Evolutionary conservation across 1,140 invertebrate species (phyloP).

Genomic region (Drosophila parabipectinata): DNA sequence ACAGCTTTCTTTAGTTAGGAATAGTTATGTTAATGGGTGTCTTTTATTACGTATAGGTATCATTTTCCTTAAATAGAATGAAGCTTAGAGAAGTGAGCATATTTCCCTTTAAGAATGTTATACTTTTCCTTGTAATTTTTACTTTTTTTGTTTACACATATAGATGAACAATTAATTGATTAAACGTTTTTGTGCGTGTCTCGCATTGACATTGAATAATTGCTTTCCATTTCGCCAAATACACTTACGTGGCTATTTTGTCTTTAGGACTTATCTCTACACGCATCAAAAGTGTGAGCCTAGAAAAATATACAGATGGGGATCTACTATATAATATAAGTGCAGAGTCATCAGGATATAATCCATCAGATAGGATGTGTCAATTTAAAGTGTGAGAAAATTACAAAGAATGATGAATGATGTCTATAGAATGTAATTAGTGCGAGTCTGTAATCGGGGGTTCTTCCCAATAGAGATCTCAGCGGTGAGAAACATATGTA

Average conservation of each 20-base stretch:
- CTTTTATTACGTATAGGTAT: not conserved
- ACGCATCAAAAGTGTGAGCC: conserved; percentile 16
- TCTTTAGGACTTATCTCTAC: conserved; percentile 15
- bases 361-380: conserved; percentile 73
- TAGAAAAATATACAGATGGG: conserved; percentile 34
- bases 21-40: not conserved
- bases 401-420: conserved; percentile 54
- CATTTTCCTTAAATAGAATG: no score
- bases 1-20: no score
- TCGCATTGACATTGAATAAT: conserved; percentile 76
- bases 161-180: conserved; percentile 79
- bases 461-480: not conserved
- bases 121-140: not conserved
- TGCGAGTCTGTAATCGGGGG: conserved; percentile 27
- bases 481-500: not conserved
- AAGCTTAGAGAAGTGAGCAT: no score
- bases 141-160: conserved; percentile 19
- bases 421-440: conserved; percentile 65
- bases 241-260: conserved; percentile 27
- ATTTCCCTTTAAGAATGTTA: no score
- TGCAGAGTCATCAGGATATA: conserved; percentile 74
- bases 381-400: conserved; percentile 81
- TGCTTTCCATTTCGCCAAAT: conserved; percentile 51
- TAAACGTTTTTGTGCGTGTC: conserved; percentile 61
- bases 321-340: conserved; percentile 36